phyloP scores from a whole-genome alignment of 2,113 vertebrate species.

The Nycticryphes semicollaris region DNA sequence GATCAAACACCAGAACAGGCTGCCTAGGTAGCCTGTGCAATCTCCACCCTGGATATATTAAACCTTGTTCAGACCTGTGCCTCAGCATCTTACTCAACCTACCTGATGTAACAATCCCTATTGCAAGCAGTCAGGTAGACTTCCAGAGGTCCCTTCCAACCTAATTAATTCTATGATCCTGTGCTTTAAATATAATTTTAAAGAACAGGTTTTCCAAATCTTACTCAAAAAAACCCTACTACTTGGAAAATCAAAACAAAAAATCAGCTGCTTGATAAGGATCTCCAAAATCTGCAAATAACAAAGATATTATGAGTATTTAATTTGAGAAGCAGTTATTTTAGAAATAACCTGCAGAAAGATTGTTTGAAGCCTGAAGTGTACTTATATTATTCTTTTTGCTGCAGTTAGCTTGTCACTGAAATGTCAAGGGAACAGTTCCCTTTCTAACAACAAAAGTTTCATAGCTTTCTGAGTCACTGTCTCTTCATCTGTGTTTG shows the following conservation, averaged over 20 bases:
- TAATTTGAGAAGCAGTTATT: not conserved
- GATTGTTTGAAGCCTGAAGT: not conserved
- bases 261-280: not conserved
- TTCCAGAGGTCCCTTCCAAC: not conserved
- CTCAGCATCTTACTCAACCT: not conserved
- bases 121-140: not conserved
- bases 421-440: slow-evolving; percentile 24
- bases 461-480: not conserved
- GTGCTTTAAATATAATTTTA: not conserved
- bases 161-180: not conserved
- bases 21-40: not conserved
- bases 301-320: not conserved
- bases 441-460: slow-evolving; percentile 17
- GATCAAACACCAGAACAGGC: not conserved
- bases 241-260: not conserved
- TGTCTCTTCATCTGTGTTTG: slow-evolving; percentile 3
- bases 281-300: not conserved
- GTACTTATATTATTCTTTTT: not conserved
- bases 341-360: not conserved
- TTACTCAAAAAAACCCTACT: not conserved
- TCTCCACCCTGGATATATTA: not conserved
- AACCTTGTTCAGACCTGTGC: not conserved
- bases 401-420: not conserved
- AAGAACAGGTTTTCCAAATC: not conserved
- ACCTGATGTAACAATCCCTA: not conserved